These are phyloP conservation scores for Sinotaia quadrata DNA, from an alignment of 2,888 invertebrate species.

Conservation along the genomic window DNA sequence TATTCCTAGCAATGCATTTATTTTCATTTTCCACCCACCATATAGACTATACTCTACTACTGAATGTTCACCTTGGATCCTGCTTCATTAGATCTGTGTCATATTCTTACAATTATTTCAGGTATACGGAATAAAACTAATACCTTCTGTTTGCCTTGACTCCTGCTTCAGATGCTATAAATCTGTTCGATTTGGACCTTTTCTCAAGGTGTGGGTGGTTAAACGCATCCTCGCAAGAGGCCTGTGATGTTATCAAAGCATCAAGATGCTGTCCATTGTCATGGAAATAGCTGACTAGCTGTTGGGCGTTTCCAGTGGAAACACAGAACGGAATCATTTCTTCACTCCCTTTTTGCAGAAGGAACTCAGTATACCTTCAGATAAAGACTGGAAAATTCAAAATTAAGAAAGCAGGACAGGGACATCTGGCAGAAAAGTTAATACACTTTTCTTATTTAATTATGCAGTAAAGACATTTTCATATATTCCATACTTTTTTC, in stretches of 20 bases:
- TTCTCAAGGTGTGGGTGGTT: constrained; percentile 6
- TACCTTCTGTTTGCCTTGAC: background rate
- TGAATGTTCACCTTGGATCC: too few species aligned
- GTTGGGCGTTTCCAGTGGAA: constrained; percentile 62
- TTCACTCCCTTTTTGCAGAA: constrained; percentile 65
- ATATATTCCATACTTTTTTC: too few species aligned
- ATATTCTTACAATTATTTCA: too few species aligned
- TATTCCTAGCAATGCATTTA: too few species aligned
- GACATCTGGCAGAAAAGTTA: background rate
- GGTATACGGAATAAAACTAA: background rate
- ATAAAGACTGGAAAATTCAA: background rate
- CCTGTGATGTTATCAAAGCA: constrained; percentile 63
- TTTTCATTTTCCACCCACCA: too few species aligned
- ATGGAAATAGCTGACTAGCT: constrained; percentile 58
- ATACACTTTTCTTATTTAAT: background rate
- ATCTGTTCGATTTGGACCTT: too few species aligned
- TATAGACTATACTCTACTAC: too few species aligned
- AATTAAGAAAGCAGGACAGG: background rate
- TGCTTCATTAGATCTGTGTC: too few species aligned
- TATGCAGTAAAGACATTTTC: too few species aligned
- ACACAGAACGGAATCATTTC: constrained; percentile 65
- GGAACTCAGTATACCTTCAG: constrained; percentile 63
- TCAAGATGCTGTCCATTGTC: constrained; percentile 62
- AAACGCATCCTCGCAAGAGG: constrained; percentile 57
- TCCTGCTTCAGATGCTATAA: background rate